Evolutionary conservation across 2,888 invertebrate species (phyloP).

Genomic region (Netelia fuscicornis): DNA sequence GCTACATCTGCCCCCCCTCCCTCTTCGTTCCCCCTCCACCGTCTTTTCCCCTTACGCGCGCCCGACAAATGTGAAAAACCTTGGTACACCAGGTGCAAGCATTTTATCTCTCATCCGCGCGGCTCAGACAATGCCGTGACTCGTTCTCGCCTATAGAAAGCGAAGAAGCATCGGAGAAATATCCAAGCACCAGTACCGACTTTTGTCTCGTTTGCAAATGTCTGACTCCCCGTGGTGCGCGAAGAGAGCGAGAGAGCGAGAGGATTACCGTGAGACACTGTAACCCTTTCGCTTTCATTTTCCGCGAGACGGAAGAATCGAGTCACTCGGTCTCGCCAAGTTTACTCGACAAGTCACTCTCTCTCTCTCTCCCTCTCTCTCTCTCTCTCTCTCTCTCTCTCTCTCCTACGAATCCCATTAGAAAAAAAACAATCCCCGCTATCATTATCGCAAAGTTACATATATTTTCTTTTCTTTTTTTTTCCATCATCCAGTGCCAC

Average conservation of each 20-base stretch:
- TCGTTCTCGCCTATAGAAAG: neutral
- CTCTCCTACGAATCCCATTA: neutral
- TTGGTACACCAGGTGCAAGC: conserved; percentile 47
- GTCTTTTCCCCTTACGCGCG: neutral
- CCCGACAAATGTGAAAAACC: conserved; percentile 20
- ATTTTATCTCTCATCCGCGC: conserved; percentile 44
- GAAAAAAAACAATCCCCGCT: neutral
- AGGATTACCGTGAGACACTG: conserved; percentile 47
- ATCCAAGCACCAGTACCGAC: neutral
- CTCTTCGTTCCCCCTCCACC: neutral
- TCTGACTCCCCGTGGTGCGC: conserved; percentile 21
- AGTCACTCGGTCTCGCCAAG: conserved; percentile 2
- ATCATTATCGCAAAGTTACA: neutral
- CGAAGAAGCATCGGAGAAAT: conserved; percentile 53
- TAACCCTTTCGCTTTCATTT: conserved; percentile 54
- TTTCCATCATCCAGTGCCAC: neutral
- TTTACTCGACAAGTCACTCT: neutral
- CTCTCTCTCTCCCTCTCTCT: no score
- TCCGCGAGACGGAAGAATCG: conserved; percentile 30
- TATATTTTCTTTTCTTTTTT: neutral
- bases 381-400: no score
- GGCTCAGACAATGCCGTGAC: conserved; percentile 39
- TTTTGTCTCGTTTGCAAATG: conserved; percentile 45
- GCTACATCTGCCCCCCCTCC: conserved; percentile 24
- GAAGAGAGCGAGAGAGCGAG: no score